Evolutionary conservation across 2,888 invertebrate species (phyloP).

Genomic region (Melanostoma scalare): DNA sequence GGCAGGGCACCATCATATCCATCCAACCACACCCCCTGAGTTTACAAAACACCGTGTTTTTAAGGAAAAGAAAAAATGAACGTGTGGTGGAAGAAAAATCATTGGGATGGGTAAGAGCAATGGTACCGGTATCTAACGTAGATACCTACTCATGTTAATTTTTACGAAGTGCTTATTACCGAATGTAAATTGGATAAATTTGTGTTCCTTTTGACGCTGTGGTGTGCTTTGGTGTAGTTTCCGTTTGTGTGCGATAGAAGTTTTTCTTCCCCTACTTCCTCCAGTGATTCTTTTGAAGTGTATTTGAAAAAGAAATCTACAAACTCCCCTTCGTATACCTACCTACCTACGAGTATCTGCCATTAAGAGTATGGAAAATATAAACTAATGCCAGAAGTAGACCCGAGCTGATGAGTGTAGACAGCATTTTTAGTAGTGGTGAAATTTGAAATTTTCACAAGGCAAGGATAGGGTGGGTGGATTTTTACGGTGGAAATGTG

Average conservation of each 20-base stretch:
- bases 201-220: slow-evolving; percentile 53
- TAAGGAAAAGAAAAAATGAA: slow-evolving; percentile 4
- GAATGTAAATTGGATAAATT: slow-evolving; percentile 74
- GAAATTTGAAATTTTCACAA: slow-evolving; percentile 36
- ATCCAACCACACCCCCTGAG: slow-evolving; percentile 50
- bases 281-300: slow-evolving; percentile 16
- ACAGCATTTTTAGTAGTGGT: slow-evolving; percentile 60
- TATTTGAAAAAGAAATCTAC: slow-evolving; percentile 18
- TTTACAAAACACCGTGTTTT: neutral
- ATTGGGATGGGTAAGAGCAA: slow-evolving; percentile 47
- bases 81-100: slow-evolving; percentile 44
- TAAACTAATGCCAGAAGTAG: too few species aligned
- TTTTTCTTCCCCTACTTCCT: slow-evolving; percentile 13
- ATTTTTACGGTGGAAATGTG: too few species aligned
- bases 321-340: too few species aligned
- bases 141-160: slow-evolving; percentile 64
- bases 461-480: slow-evolving; percentile 34
- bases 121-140: slow-evolving; percentile 12
- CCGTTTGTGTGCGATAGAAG: slow-evolving; percentile 13
- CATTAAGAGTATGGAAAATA: too few species aligned
- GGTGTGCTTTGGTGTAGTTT: slow-evolving; percentile 21
- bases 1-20: neutral
- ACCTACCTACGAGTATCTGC: too few species aligned
- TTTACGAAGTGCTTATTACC: slow-evolving; percentile 76
- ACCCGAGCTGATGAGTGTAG: slow-evolving; percentile 25